Evolutionary conservation across 2,888 invertebrate species (phyloP).

Genomic region (Metalampra italica): DNA sequence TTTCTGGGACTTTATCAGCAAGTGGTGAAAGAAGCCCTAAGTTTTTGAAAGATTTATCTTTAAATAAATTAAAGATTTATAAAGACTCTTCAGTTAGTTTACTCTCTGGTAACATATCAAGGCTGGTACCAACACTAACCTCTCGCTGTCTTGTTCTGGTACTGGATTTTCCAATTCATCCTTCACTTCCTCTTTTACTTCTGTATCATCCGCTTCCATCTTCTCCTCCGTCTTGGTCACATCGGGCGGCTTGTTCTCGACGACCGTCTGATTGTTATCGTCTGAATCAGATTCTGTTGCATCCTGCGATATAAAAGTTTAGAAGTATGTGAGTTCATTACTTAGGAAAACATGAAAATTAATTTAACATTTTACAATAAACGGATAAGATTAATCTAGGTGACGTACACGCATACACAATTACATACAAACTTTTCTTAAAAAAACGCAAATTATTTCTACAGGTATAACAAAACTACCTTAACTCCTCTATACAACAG

Average conservation of each 20-base stretch:
- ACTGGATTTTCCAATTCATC: slow-evolving; percentile 33
- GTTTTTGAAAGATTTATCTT: too few species aligned
- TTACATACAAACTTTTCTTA: too few species aligned
- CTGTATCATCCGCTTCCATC: slow-evolving; percentile 24
- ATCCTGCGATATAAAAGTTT: slow-evolving; percentile 34
- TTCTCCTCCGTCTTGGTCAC: slow-evolving; percentile 27
- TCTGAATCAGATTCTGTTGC: slow-evolving; percentile 60
- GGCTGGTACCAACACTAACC: slow-evolving; percentile 27
- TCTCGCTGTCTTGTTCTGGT: slow-evolving; percentile 50
- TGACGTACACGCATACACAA: too few species aligned
- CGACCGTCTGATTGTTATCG: slow-evolving; percentile 64
- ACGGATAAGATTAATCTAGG: too few species aligned
- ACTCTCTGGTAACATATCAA: not conserved
- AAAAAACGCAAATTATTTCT: too few species aligned
- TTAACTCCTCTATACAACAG: too few species aligned
- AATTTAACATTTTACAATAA: too few species aligned
- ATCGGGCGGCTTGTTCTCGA: slow-evolving; percentile 53
- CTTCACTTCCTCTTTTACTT: slow-evolving; percentile 27
- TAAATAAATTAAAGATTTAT: too few species aligned
- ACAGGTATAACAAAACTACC: too few species aligned
- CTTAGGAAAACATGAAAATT: not conserved
- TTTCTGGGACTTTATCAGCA: too few species aligned
- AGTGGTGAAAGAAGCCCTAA: too few species aligned
- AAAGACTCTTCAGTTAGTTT: not conserved
- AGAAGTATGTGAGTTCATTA: not conserved